Conservation (phyloP, 1,140 invertebrate species). For the Phymastichus coffea region DNA sequence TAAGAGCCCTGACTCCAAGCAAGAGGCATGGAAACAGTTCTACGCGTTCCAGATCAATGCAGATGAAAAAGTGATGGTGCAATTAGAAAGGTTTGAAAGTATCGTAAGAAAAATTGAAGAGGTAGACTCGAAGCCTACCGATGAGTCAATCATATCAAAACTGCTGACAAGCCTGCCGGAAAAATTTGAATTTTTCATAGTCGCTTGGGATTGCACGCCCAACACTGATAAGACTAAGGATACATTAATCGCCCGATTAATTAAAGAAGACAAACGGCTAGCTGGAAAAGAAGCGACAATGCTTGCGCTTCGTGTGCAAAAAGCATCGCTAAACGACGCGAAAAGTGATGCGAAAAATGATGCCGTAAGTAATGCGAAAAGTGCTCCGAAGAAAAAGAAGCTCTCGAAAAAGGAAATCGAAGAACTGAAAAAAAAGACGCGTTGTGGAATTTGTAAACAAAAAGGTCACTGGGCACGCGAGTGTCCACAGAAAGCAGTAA, state of each 20-base stretch:
- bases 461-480: too few species aligned
- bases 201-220: slow-evolving; percentile 21
- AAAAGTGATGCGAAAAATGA: too few species aligned
- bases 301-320: not conserved
- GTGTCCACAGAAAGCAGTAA: too few species aligned
- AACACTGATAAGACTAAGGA: not conserved
- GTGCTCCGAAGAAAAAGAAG: too few species aligned
- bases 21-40: slow-evolving; percentile 4
- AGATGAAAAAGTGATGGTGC: not conserved
- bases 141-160: not conserved
- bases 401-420: too few species aligned
- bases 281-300: not conserved
- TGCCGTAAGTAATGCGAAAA: too few species aligned
- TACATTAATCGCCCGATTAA: slow-evolving; percentile 5
- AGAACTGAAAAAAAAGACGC: too few species aligned
- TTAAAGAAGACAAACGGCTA: slow-evolving; percentile 8
- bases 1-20: not conserved
- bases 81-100: slow-evolving; percentile 12
- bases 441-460: too few species aligned
- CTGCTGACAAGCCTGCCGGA: not conserved
- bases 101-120: slow-evolving; percentile 10
- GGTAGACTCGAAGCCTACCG: not conserved
- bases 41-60: slow-evolving; percentile 9
- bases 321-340: not conserved
- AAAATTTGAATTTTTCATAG: slow-evolving; percentile 5